Percentiles rank a stretch among this genome's conserved stretches.
Evolutionary conservation across 2,113 vertebrate genomes (phyloP).

Genomic region (Dicentrarchus labrax): DNA sequence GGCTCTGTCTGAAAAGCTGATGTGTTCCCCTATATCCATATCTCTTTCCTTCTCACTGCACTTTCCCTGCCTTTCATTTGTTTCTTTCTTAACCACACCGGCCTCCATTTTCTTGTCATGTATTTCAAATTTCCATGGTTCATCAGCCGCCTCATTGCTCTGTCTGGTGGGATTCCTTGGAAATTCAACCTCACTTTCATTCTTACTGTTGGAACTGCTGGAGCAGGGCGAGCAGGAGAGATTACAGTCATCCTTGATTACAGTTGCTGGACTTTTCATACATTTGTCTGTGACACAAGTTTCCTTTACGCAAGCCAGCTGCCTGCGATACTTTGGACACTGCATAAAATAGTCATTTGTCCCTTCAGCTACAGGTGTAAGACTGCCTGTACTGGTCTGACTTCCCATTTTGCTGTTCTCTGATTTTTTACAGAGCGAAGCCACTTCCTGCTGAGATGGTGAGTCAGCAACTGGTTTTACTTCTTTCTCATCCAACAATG

Average conservation of each 20-base stretch:
- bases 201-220: conserved; percentile 37
- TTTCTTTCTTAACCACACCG: conserved; percentile 5
- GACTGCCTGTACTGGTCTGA: conserved; percentile 48
- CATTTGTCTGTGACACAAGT: conserved; percentile 70
- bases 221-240: conserved; percentile 29
- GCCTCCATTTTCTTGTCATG: neutral
- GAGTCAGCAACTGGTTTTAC: conserved; percentile 73
- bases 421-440: conserved; percentile 31
- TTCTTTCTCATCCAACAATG: conserved; percentile 57
- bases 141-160: neutral
- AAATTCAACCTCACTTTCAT: conserved; percentile 13
- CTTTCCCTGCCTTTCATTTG: neutral
- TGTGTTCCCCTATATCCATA: conserved; percentile 19
- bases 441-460: conserved; percentile 75
- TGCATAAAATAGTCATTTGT: conserved; percentile 78
- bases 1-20: conserved; percentile 6
- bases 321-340: conserved; percentile 94
- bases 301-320: conserved; percentile 89
- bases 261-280: conserved; percentile 64
- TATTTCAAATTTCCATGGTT: conserved; percentile 17
- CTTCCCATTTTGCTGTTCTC: conserved; percentile 78
- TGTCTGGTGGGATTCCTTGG: neutral
- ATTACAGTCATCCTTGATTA: conserved; percentile 29
- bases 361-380: conserved; percentile 25
- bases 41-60: neutral